These are phyloP conservation scores for Antheraea assamensis DNA, from an alignment of 2,888 invertebrate species.

Conservation along the genomic window DNA sequence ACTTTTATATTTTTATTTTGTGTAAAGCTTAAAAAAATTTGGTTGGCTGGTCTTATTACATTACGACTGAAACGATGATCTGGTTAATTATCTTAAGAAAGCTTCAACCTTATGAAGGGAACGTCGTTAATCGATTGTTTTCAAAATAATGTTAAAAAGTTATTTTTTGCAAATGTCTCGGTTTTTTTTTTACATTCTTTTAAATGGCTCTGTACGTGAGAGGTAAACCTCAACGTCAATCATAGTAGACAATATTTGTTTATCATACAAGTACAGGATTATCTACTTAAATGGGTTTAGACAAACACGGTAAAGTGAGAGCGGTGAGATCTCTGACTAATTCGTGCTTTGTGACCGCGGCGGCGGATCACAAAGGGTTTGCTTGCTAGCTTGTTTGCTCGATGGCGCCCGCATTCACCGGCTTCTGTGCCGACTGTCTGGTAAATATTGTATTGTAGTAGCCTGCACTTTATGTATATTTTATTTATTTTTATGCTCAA, in stretches of 20 bases:
- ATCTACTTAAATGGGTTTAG: conserved; percentile 20
- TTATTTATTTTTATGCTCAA: neutral
- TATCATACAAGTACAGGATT: conserved; percentile 17
- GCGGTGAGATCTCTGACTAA: conserved; percentile 19
- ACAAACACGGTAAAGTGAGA: conserved; percentile 22
- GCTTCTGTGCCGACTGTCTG: conserved; percentile 7
- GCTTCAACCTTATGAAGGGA: too few relatives aligned
- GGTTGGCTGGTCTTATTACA: too few relatives aligned
- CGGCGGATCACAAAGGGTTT: conserved; percentile 19
- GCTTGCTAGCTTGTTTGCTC: conserved; percentile 25
- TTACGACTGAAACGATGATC: too few relatives aligned
- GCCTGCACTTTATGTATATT: neutral
- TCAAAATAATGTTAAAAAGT: neutral
- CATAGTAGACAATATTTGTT: conserved; percentile 7
- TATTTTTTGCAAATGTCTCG: neutral
- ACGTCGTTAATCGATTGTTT: neutral
- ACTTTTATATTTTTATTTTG: too few relatives aligned
- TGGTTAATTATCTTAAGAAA: too few relatives aligned
- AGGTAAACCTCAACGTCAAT: neutral
- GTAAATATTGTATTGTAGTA: conserved; percentile 11
- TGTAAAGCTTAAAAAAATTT: too few relatives aligned
- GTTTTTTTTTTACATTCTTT: neutral
- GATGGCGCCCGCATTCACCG: conserved; percentile 32
- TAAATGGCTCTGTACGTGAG: neutral
- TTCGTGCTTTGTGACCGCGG: conserved; percentile 20